Conservation (phyloP, 2,113 vertebrate genomes). For the Urocolius indicus region DNA sequence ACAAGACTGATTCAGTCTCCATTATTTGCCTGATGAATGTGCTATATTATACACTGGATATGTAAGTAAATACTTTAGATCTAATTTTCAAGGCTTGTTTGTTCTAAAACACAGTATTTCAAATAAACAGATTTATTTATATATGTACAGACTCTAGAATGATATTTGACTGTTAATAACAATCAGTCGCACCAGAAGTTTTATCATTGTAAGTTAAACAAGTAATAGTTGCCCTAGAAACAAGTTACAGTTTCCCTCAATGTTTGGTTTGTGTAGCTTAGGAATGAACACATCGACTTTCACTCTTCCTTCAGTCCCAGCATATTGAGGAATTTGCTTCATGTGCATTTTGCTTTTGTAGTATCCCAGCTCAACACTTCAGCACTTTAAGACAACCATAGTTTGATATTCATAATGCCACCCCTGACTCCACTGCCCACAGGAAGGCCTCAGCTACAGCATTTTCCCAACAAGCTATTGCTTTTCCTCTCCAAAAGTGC, state of each 20-base stretch:
- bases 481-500: not conserved
- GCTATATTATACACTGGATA: not conserved
- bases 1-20: not conserved
- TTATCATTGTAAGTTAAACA: not conserved
- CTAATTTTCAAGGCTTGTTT: not conserved
- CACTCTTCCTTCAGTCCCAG: not conserved
- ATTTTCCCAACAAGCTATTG: not conserved
- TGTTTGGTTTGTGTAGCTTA: not conserved
- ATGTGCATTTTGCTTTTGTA: not conserved
- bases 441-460: not conserved
- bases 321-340: not conserved
- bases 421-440: not conserved
- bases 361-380: not conserved
- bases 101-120: not conserved
- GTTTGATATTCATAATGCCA: not conserved
- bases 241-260: not conserved
- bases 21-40: not conserved
- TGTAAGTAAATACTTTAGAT: not conserved
- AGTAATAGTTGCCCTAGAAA: not conserved
- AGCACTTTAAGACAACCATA: not conserved
- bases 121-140: not conserved
- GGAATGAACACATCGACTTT: not conserved
- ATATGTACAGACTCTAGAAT: not conserved
- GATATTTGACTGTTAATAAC: not conserved
- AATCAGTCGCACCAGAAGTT: not conserved